phyloP scores from a whole-genome alignment of 2,113 vertebrate species.

The Xenus cinereus region DNA sequence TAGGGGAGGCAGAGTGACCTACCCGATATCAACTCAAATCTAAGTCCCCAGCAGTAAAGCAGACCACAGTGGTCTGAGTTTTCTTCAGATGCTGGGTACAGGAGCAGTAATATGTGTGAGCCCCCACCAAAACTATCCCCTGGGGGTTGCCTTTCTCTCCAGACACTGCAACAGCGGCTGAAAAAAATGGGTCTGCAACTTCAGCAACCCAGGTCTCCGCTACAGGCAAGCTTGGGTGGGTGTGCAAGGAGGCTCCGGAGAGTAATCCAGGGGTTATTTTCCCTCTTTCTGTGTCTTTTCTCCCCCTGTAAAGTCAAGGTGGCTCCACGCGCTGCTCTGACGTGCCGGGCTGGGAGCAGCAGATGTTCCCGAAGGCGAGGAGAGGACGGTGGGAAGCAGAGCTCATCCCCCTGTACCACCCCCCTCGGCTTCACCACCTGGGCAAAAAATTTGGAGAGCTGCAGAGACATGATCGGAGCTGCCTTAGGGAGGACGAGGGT shows the following conservation, averaged over 20 bases:
- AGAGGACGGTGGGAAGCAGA: background rate
- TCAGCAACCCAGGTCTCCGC: background rate
- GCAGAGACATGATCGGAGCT: constrained; percentile 1
- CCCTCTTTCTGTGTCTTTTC: background rate
- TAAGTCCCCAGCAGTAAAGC: background rate
- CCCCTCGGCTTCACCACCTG: background rate
- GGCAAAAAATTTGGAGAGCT: constrained; percentile 11
- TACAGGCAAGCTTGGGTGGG: too few species aligned
- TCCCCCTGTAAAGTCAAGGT: background rate
- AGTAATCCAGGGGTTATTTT: background rate
- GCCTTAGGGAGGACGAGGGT: background rate
- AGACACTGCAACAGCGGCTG: background rate
- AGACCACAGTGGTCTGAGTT: background rate
- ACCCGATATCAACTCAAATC: background rate
- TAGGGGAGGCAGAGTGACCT: background rate
- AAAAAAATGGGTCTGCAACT: background rate
- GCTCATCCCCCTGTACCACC: background rate
- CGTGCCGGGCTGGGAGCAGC: background rate
- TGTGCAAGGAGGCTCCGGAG: background rate
- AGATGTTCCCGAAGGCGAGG: background rate
- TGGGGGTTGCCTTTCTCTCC: background rate
- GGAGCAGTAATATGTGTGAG: background rate
- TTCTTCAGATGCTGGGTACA: background rate
- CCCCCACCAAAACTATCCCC: accelerated
- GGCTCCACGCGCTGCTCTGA: accelerated